These are phyloP conservation scores for Hystrix cristata DNA, from an alignment of 2,113 vertebrate species.

Conservation along the genomic window DNA sequence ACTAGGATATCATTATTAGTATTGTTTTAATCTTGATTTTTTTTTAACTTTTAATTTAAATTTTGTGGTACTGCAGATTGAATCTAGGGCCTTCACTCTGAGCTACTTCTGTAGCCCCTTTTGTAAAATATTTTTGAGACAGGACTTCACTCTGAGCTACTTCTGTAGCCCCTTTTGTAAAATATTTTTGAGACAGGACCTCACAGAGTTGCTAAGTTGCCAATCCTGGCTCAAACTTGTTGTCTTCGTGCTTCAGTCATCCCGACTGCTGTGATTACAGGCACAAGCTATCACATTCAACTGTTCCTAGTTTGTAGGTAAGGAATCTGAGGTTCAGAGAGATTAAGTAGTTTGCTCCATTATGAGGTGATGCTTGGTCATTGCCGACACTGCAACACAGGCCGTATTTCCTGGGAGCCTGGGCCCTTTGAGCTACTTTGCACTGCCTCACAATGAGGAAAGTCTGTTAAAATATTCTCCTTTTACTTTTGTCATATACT, in stretches of 20 bases:
- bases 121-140: not conserved
- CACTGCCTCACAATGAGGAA: not conserved
- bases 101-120: not conserved
- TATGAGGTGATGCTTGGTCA: slow-evolving; percentile 10
- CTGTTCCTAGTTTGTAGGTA: slow-evolving; percentile 26
- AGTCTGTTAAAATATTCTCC: not conserved
- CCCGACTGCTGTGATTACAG: not conserved
- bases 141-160: not conserved
- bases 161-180: not conserved
- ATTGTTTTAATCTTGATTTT: not conserved
- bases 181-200: not conserved
- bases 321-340: not conserved
- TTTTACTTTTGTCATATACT: not conserved
- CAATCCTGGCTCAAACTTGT: not conserved
- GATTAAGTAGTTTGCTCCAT: slow-evolving; percentile 23
- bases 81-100: not conserved
- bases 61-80: not conserved
- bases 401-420: not conserved
- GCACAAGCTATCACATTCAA: not conserved
- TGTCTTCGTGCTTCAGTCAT: not conserved
- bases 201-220: not conserved
- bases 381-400: not conserved
- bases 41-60: too few relatives aligned
- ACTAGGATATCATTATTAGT: not conserved
- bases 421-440: not conserved